phyloP scores from a whole-genome alignment of 1,140 invertebrate species.

The Ylistrum balloti region DNA sequence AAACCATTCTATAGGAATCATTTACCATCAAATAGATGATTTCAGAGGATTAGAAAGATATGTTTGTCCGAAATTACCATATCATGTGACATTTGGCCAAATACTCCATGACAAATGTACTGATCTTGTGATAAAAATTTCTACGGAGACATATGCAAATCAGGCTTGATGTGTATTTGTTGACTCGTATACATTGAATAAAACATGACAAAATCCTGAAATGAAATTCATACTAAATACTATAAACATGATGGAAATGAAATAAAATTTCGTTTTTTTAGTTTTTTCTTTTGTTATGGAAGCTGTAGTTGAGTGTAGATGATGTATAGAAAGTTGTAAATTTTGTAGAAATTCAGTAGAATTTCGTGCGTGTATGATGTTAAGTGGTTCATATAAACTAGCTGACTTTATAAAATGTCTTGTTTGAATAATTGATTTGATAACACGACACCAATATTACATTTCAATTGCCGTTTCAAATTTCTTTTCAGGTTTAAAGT shows the following conservation, averaged over 20 bases:
- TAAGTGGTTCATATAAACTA: background rate
- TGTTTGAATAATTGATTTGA: slow-evolving; percentile 26
- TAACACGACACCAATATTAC: slow-evolving; percentile 8
- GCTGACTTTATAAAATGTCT: background rate
- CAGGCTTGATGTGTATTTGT: background rate
- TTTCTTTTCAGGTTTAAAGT: slow-evolving; percentile 18
- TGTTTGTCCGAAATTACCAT: slow-evolving; percentile 18
- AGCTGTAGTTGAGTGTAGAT: background rate
- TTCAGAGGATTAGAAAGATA: slow-evolving; percentile 39
- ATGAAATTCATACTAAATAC: slow-evolving; percentile 18
- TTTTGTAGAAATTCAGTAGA: background rate
- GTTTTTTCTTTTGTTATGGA: background rate
- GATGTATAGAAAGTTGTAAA: background rate
- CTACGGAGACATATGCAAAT: slow-evolving; percentile 20
- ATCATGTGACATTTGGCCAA: slow-evolving; percentile 19
- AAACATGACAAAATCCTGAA: background rate
- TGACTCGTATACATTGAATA: background rate
- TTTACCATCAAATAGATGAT: slow-evolving; percentile 40
- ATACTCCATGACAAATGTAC: slow-evolving; percentile 11
- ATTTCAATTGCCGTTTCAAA: slow-evolving; percentile 24
- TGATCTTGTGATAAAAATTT: background rate
- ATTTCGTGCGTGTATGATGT: background rate
- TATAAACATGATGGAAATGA: background rate
- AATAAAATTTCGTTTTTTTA: background rate
- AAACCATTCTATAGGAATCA: slow-evolving; percentile 14